These are phyloP conservation scores for Anoplopoma fimbria DNA, from an alignment of 2,113 vertebrate species.

Conservation along the genomic window DNA sequence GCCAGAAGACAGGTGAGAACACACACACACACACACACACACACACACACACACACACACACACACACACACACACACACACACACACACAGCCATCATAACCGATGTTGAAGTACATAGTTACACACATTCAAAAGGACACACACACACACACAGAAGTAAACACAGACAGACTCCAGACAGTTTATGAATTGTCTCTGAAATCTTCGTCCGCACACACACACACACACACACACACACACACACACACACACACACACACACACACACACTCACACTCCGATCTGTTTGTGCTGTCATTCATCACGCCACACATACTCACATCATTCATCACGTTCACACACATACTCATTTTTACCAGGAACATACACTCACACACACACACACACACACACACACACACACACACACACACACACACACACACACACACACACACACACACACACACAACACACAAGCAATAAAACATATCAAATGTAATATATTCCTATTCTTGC, in stretches of 20 bases:
- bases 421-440: background rate
- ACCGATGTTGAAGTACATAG: background rate
- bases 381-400: constrained; percentile 3
- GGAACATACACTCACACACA: background rate
- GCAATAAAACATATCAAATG: constrained; percentile 9
- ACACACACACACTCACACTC: constrained; percentile 15
- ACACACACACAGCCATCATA: background rate
- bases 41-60: background rate
- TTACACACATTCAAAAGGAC: constrained; percentile 2
- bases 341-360: constrained; percentile 17
- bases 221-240: constrained; percentile 17
- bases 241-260: constrained; percentile 23
- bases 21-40: constrained; percentile 1
- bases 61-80: background rate
- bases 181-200: constrained; percentile 31
- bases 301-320: too few relatives aligned
- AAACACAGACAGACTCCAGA: constrained; percentile 34
- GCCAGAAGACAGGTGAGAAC: constrained; percentile 94
- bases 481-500: constrained; percentile 11
- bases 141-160: background rate
- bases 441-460: background rate
- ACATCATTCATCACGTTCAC: constrained; percentile 22
- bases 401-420: background rate
- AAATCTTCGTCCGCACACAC: constrained; percentile 14
- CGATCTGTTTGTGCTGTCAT: constrained; percentile 29